phyloP scores from a whole-genome alignment of 2,113 vertebrate species.

The Labeo rohita region DNA sequence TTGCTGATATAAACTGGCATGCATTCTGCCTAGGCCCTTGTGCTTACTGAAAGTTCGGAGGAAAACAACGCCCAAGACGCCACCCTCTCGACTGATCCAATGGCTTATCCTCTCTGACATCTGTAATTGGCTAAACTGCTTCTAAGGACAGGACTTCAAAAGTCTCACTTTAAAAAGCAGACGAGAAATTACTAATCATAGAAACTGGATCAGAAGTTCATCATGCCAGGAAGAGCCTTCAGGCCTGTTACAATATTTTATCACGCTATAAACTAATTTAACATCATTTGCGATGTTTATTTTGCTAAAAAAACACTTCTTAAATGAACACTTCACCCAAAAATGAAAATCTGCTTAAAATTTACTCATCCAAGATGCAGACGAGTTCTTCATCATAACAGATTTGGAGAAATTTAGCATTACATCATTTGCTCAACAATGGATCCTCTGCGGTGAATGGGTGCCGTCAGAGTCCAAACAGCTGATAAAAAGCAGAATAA shows the following conservation, averaged over 20 bases:
- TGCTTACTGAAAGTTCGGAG: neutral
- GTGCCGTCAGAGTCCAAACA: neutral
- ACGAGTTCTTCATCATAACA: neutral
- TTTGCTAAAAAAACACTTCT: no score
- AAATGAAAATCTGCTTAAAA: neutral
- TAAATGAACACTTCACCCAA: neutral
- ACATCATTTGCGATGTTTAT: neutral
- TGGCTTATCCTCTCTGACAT: slow-evolving; percentile 27
- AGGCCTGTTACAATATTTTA: neutral
- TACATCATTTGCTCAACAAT: neutral
- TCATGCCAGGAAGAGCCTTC: neutral
- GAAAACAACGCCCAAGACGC: slow-evolving; percentile 18
- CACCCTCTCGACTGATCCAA: neutral
- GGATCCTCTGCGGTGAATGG: neutral
- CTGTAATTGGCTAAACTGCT: slow-evolving; percentile 26
- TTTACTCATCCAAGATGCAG: neutral
- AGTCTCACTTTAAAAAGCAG: neutral
- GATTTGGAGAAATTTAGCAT: neutral
- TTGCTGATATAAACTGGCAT: neutral
- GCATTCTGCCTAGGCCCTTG: neutral
- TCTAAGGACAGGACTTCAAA: slow-evolving; percentile 8
- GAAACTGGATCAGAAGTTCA: neutral
- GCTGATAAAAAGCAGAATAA: neutral
- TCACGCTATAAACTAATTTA: neutral
- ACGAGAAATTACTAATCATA: neutral